Conservation (phyloP, 2,888 invertebrate genomes). For the Periphyllus acericola region DNA sequence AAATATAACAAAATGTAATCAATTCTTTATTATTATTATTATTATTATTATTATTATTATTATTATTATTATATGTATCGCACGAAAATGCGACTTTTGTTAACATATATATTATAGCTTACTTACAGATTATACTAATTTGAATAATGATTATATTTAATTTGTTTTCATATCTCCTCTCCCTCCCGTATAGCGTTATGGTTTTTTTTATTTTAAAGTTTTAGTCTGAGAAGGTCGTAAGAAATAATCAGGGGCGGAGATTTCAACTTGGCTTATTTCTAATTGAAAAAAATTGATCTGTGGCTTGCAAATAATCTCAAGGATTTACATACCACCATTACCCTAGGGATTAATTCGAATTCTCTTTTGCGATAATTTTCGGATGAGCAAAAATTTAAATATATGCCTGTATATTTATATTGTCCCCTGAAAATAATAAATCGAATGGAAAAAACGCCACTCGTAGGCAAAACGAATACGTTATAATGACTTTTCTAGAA, state of each 20-base stretch:
- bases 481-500: no score
- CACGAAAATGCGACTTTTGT: background rate
- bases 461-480: background rate
- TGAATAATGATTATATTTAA: background rate
- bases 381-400: no score
- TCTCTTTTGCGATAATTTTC: background rate
- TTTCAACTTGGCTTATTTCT: background rate
- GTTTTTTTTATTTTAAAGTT: background rate
- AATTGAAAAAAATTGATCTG: conserved; percentile 29
- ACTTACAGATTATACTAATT: background rate
- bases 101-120: background rate
- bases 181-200: background rate
- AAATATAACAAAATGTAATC: conserved; percentile 18
- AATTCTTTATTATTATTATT: background rate
- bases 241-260: background rate
- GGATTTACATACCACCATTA: background rate
- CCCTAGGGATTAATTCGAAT: conserved; percentile 16
- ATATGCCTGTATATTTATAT: background rate
- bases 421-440: background rate
- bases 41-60: no score
- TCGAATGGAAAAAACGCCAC: background rate
- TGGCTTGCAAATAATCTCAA: conserved; percentile 24
- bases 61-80: no score
- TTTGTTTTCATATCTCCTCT: background rate
- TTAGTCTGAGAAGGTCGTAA: background rate